Conservation (phyloP, 2,888 invertebrate genomes). For the Baccha elongata region DNA sequence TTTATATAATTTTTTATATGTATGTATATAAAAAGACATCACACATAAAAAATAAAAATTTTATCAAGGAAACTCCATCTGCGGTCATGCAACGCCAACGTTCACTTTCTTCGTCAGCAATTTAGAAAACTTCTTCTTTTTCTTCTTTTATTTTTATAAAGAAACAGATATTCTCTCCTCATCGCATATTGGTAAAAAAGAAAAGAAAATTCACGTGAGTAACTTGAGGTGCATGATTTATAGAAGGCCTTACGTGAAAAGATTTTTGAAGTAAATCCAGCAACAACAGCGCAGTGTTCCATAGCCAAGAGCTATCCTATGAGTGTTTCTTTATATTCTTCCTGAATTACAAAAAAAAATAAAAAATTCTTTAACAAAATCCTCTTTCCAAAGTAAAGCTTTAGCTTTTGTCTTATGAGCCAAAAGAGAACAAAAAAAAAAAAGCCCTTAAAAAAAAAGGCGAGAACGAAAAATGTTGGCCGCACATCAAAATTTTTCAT, state of each 20-base stretch:
- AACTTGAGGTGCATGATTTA: constrained; percentile 70
- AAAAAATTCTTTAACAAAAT: background rate
- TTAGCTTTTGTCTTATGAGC: constrained; percentile 12
- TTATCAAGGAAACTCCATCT: constrained; percentile 44
- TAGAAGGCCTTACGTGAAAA: constrained; percentile 61
- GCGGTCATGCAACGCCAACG: constrained; percentile 39
- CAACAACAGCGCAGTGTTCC: constrained; percentile 25
- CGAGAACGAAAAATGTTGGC: constrained; percentile 30
- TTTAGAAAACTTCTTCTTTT: constrained; percentile 44
- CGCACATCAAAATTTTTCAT: constrained; percentile 32
- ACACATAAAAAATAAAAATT: constrained; percentile 10
- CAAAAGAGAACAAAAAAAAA: background rate
- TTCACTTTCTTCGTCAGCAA: constrained; percentile 43
- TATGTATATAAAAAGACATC: background rate
- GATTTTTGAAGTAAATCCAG: constrained; percentile 40
- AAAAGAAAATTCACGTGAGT: constrained; percentile 56
- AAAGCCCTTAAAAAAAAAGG: constrained; percentile 31
- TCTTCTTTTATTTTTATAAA: constrained; percentile 22
- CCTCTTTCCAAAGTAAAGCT: constrained; percentile 8
- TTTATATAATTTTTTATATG: background rate
- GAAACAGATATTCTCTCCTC: constrained; percentile 10
- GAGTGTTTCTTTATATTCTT: constrained; percentile 33
- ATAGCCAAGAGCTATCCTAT: constrained; percentile 6
- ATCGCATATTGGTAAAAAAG: constrained; percentile 4
- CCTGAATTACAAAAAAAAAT: constrained; percentile 38